phyloP scores from a whole-genome alignment of 2,113 vertebrate species.

The Forbesichthys papilliferus region DNA sequence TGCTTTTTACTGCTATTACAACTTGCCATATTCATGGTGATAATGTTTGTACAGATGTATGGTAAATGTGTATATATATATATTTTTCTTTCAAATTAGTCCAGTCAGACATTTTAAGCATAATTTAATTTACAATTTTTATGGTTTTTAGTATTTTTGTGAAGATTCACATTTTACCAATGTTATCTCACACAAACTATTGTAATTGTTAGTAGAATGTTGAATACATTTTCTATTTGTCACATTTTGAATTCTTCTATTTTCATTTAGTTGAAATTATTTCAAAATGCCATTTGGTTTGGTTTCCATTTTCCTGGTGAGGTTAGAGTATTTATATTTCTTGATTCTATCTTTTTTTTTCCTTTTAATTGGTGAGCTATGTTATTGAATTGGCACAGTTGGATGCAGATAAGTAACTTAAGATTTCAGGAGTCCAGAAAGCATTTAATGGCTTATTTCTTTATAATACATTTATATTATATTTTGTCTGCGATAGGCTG shows the following conservation, averaged over 20 bases:
- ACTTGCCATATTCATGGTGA: constrained; percentile 68
- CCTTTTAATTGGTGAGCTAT: constrained; percentile 4
- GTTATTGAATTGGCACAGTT: constrained; percentile 29
- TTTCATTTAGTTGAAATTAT: constrained; percentile 49
- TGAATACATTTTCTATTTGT: constrained; percentile 25
- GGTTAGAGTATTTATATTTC: not conserved
- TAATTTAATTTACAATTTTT: constrained; percentile 52
- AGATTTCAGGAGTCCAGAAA: not conserved
- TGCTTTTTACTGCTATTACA: constrained; percentile 52
- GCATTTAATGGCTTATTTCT: not conserved
- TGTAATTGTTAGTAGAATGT: not conserved
- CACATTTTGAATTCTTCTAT: constrained; percentile 8
- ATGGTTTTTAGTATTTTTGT: constrained; percentile 40
- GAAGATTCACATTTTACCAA: not conserved
- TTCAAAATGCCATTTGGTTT: constrained; percentile 36
- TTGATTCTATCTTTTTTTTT: not conserved
- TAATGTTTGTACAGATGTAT: constrained; percentile 71
- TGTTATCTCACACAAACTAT: constrained; percentile 19
- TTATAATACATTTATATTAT: not conserved
- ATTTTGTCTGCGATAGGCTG: constrained; percentile 33
- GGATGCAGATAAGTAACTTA: constrained; percentile 14
- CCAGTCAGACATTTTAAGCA: constrained; percentile 66
- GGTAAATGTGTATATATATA: constrained; percentile 57
- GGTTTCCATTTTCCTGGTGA: constrained; percentile 6
- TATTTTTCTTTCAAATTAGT: constrained; percentile 57